Base-by-base conservation (phyloP, 2,888 invertebrate genomes). In the Zootermopsis nevadensis region DNA sequence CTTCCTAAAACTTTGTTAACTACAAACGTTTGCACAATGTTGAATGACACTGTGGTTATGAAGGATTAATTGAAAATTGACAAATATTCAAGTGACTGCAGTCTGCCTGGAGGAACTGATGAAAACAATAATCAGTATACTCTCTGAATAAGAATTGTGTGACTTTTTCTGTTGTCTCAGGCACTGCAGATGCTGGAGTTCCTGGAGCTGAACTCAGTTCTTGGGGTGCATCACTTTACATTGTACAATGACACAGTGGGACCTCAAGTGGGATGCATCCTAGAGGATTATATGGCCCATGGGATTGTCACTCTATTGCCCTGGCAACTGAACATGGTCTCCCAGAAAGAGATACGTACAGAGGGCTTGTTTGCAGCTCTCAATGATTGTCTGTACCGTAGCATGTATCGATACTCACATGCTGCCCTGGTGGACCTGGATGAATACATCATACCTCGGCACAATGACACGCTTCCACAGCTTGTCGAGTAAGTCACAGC, bases 191-290 rank as follows among this genome's bases (percentile, higher is more conserved):
- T 98, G 86, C 90, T 97, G 86, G 98, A 98, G 90, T 98, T 97
- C 91, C 93, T 98, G 87, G 98, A 98, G 89, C 90, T 98, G 87
- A 96, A 98, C 89, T 91, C 94, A 15, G 90, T 97, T 67, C 90
- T 98, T 86, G 98, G 98, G 0, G 96, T 95, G 66, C 93, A 93
- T 80, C 97, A 97, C 89, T 97, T 98, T 89, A 96, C 96, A 81
- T 94, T 98, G 90, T 98, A 97, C 91, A 98, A 98, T 89, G 95
- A 96, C 88, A 97, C 97, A 0, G 91, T 97, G 74, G 97, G 97
- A 31, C 90, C 92, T 0, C 93, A 94, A 80, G 96, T 96, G 24
- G 93, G 93, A 30, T 97, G 97, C 88, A 91, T 96, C 35, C 90
- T 97, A 67, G 91, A 93, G 69, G 92, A 95, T 88, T 96, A 95